Percentiles rank a stretch among this genome's conserved stretches.
Evolutionary conservation across 2,888 invertebrate genomes (phyloP).

Genomic region (Drosophila cognata): DNA sequence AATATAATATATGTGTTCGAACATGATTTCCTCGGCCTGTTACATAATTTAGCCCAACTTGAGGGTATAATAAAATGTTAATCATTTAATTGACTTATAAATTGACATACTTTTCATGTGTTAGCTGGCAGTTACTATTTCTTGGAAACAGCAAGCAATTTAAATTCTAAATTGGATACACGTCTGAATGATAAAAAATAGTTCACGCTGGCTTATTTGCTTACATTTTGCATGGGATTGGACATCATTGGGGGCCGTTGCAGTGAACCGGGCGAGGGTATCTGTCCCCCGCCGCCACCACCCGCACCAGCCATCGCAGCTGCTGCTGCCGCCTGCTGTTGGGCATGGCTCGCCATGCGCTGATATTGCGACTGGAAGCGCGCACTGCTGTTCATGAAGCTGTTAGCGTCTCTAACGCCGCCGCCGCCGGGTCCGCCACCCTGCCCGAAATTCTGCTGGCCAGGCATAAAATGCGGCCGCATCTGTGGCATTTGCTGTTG

Average conservation of each 20-base stretch:
- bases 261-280: slow-evolving; percentile 82
- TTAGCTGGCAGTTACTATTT: background rate
- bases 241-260: slow-evolving; percentile 84
- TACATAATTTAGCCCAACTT: too few species aligned
- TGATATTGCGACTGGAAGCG: slow-evolving; percentile 84
- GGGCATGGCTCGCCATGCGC: slow-evolving; percentile 86
- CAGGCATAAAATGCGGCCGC: slow-evolving; percentile 85
- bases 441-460: slow-evolving; percentile 84
- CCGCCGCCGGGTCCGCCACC: slow-evolving; percentile 82
- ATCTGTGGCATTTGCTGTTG: slow-evolving; percentile 83
- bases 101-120: background rate
- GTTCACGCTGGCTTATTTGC: slow-evolving; percentile 24
- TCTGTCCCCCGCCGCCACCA: slow-evolving; percentile 79
- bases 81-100: background rate
- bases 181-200: background rate
- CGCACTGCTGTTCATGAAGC: slow-evolving; percentile 85
- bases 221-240: slow-evolving; percentile 85
- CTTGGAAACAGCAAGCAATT: background rate
- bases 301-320: slow-evolving; percentile 83
- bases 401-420: slow-evolving; percentile 84
- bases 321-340: slow-evolving; percentile 86
- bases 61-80: background rate
- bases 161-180: background rate
- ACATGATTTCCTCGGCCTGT: background rate
- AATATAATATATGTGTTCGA: background rate